A percentile compares a stretch with the other conserved stretches of the same genome.
Evolutionary conservation across 2,888 invertebrate genomes (phyloP).

Genomic region (Anthrax anthrax): DNA sequence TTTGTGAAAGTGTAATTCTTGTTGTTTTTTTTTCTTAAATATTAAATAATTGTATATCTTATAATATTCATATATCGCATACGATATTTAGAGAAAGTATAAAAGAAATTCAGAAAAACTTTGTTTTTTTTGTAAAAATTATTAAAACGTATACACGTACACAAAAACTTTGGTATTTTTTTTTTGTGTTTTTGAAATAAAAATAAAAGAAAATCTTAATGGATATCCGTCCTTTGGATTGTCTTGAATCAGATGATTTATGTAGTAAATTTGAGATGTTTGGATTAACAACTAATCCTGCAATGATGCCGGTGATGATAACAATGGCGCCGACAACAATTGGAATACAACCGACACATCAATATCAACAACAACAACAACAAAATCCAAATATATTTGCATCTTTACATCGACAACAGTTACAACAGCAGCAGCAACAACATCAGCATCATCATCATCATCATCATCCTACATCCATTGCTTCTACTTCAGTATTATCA

Average conservation of each 20-base stretch:
- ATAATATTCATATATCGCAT: too few relatives aligned
- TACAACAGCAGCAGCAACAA: background rate
- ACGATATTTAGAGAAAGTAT: too few relatives aligned
- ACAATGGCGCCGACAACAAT: conserved; percentile 23
- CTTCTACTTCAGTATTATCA: background rate
- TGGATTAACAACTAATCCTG: conserved; percentile 16
- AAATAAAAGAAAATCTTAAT: too few relatives aligned
- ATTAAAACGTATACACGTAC: too few relatives aligned
- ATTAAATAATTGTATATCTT: too few relatives aligned
- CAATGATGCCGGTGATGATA: conserved; percentile 32
- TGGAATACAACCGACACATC: conserved; percentile 9
- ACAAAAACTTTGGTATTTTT: too few relatives aligned
- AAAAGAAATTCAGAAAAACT: too few relatives aligned
- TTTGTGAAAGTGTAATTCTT: too few relatives aligned
- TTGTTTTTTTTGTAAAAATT: too few relatives aligned
- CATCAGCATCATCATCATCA: background rate
- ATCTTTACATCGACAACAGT: background rate
- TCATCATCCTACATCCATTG: conserved; percentile 1
- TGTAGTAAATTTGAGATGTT: conserved; percentile 30
- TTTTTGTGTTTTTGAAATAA: too few relatives aligned
- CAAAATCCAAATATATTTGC: conserved; percentile 1
- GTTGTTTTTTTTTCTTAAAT: too few relatives aligned
- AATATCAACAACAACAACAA: conserved; percentile 2
- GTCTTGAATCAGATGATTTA: conserved; percentile 23
- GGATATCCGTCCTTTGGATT: conserved; percentile 30